Base-by-base conservation (phyloP, 2,888 invertebrate genomes). In the Zaprionus obscuricornis region DNA sequence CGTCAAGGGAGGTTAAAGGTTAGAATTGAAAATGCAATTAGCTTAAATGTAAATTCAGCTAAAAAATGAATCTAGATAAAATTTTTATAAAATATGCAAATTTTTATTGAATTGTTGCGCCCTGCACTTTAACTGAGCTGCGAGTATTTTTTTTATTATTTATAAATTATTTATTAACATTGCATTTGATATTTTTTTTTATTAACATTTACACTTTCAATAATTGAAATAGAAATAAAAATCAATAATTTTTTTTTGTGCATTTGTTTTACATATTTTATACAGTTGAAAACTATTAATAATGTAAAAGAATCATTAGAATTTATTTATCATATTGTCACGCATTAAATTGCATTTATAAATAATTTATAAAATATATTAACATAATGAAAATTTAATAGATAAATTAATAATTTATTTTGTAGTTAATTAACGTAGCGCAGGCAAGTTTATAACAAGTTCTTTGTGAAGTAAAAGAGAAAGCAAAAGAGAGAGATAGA, bases 41-140 rank as follows among this genome's bases (percentile, higher is more conserved):
- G 54, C 60, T 51, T n/a, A 72, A 59, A 68, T 72, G 67, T 46
- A 68, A 68, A 73, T 60, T n/a, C n/a, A n/a, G 11, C 11, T 26
- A 3, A 13, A 4, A 49, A 10, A 20, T 42, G 42, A 51, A 56
- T 70, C 56, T 11, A 17, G 20, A 31, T 45, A 50, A 26, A 24
- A 29, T 42, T 42, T 50, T 58, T 46, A 49, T 24, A 17, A 52
- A 33, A 49, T 24, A 16, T 40, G 17, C 3, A 13, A 0, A 13
- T 10, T 24, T 1, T 3, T 1, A 42, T 46, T 2, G 13, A 0
- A 13, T 10, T 24, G 1, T 3, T 1, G 37, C 42, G 40, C 20
- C 22, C 51, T 37, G 17, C 10, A 42, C 2, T 4, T n/a, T 8
- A 4, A 27, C 2, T 4, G 4, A 27, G 10, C n/a, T 27, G 4